Conservation (phyloP, 2,888 invertebrate species). For the Oscheius sp. region DNA sequence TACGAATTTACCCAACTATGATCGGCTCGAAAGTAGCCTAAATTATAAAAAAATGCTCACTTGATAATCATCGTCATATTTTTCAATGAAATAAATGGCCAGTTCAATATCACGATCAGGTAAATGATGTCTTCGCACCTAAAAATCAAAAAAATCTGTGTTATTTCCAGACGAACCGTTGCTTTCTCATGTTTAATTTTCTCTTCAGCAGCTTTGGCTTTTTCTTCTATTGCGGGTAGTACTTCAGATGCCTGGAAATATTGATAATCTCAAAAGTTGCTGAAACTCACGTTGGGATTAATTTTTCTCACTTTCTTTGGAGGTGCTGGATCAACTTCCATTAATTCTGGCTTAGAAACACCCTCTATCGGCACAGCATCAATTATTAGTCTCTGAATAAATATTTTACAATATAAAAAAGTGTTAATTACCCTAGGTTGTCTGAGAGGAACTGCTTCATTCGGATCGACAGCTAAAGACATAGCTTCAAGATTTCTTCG, state of each 20-base stretch:
- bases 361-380: constrained; percentile 52
- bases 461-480: constrained; percentile 60
- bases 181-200: constrained; percentile 10
- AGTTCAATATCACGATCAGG: constrained; percentile 63
- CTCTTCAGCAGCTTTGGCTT: constrained; percentile 36
- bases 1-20: too few species aligned
- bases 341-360: constrained; percentile 6
- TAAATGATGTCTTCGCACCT: constrained; percentile 49
- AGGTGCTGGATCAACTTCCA: neutral
- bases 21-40: too few species aligned
- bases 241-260: constrained; percentile 1
- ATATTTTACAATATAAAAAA: neutral
- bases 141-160: neutral
- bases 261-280: too few species aligned
- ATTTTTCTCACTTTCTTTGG: constrained; percentile 21
- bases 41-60: constrained; percentile 36
- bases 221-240: constrained; percentile 14
- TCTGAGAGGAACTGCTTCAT: constrained; percentile 54
- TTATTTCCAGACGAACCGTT: neutral
- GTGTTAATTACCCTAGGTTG: constrained; percentile 40
- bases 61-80: constrained; percentile 66
- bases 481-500: constrained; percentile 54
- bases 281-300: constrained; percentile 19
- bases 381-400: constrained; percentile 48
- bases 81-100: constrained; percentile 64